Percentiles rank a stretch among this genome's conserved stretches.
Conservation (phyloP, 2,888 invertebrate genomes). For the Caenorhabditis sinica region DNA sequence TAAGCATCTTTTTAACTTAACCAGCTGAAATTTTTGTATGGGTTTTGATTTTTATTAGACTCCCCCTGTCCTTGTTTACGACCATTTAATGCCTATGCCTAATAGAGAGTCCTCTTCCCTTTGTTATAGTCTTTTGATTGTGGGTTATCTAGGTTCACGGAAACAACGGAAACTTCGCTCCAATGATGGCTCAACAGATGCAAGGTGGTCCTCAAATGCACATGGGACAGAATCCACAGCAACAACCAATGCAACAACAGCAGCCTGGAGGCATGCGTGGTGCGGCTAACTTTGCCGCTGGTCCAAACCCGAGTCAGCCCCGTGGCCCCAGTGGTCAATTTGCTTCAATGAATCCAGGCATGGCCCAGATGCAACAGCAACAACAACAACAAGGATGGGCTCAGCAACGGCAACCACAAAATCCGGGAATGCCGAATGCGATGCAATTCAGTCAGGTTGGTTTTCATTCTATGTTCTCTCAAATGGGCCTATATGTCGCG, state of each 20-base stretch:
- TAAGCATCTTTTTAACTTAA: constrained; percentile 17
- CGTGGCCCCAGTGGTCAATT: constrained; percentile 69
- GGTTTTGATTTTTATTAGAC: constrained; percentile 4
- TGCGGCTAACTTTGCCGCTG: constrained; percentile 22
- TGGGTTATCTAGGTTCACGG: constrained; percentile 34
- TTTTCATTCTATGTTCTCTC: constrained; percentile 28
- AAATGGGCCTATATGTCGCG: background rate
- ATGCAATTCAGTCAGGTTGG: constrained; percentile 53
- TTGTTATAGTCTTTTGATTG: constrained; percentile 4
- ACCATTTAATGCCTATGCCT: constrained; percentile 11
- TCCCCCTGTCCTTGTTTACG: constrained; percentile 25
- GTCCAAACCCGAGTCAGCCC: constrained; percentile 49
- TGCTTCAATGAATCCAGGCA: constrained; percentile 57
- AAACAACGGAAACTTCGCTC: constrained; percentile 7
- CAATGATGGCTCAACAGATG: constrained; percentile 21
- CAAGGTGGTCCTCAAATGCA: constrained; percentile 27
- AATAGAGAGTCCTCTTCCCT: constrained; percentile 25
- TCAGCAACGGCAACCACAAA: constrained; percentile 24
- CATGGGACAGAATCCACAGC: constrained; percentile 60
- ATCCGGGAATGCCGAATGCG: constrained; percentile 46
- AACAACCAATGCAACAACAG: constrained; percentile 57
- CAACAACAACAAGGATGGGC: constrained; percentile 51
- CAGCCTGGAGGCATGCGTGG: constrained; percentile 23
- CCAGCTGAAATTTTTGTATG: constrained; percentile 14
- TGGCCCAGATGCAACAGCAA: constrained; percentile 53